These are phyloP conservation scores for Catharus minimus DNA, from an alignment of 2,113 vertebrate genomes.

Conservation along the genomic window DNA sequence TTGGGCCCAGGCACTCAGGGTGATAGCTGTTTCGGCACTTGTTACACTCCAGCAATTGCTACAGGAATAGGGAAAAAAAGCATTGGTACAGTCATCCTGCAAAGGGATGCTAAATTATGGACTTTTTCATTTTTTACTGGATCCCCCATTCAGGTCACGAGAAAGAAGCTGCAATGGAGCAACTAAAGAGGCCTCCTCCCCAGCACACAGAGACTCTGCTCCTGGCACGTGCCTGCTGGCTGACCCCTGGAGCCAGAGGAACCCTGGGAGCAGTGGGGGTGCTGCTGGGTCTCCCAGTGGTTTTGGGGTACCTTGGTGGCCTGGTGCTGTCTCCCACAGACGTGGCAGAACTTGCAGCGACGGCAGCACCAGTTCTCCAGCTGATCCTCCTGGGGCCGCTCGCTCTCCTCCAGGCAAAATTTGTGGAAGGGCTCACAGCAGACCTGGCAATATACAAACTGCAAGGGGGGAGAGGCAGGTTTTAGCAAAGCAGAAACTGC, in stretches of 20 bases:
- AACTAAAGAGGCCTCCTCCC: not conserved
- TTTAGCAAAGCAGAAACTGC: not conserved
- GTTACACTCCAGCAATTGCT: slow-evolving; percentile 96
- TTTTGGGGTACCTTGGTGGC: slow-evolving; percentile 86
- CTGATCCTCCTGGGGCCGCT: slow-evolving; percentile 95
- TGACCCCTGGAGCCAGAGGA: rapidly evolving
- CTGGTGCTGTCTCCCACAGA: slow-evolving; percentile 94
- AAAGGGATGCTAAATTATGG: not conserved
- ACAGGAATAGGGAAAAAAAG: not conserved
- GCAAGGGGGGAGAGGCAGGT: slow-evolving; percentile 15
- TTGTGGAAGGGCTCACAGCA: slow-evolving; percentile 99
- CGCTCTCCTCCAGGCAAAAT: slow-evolving; percentile 95
- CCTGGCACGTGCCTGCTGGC: not conserved
- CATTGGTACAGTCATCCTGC: not conserved
- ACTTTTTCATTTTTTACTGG: not conserved
- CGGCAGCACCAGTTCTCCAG: slow-evolving; percentile 99
- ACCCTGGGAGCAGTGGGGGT: not conserved
- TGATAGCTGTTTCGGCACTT: slow-evolving; percentile 99
- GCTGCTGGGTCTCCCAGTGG: not conserved
- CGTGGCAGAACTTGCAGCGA: slow-evolving; percentile 95
- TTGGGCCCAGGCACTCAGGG: slow-evolving; percentile 99
- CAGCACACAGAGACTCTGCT: not conserved
- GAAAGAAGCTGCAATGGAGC: not conserved
- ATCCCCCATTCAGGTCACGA: not conserved
- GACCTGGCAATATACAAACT: slow-evolving; percentile 99